Evolutionary conservation across 2,888 invertebrate species (phyloP).

Genomic region (Frankliniella fusca): DNA sequence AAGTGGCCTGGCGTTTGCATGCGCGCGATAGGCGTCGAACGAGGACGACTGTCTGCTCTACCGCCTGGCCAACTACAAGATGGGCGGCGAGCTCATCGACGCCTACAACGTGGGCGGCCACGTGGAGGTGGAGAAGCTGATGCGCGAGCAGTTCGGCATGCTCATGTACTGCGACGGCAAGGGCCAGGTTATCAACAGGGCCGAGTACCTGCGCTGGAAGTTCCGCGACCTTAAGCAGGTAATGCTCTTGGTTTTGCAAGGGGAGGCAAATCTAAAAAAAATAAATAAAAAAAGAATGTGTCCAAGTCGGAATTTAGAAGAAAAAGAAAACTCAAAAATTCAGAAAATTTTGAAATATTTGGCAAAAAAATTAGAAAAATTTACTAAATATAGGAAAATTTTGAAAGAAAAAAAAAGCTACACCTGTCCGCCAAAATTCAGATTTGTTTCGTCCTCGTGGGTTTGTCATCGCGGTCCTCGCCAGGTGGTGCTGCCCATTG

Average conservation of each 20-base stretch:
- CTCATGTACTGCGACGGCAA: constrained; percentile 84
- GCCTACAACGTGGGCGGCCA: constrained; percentile 82
- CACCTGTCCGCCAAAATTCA: no score
- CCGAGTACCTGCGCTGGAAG: constrained; percentile 86
- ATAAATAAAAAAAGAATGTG: no score
- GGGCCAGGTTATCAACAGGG: constrained; percentile 78
- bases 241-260: no score
- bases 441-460: no score
- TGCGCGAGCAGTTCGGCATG: constrained; percentile 79
- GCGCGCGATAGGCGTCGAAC: constrained; percentile 56
- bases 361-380: no score
- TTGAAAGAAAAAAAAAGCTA: no score
- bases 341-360: no score
- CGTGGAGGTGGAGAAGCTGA: constrained; percentile 74
- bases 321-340: no score
- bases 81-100: constrained; percentile 84
- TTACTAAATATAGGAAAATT: no score
- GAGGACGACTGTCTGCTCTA: constrained; percentile 84
- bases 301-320: background rate
- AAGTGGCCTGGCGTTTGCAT: background rate
- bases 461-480: background rate
- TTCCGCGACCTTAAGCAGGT: constrained; percentile 79
- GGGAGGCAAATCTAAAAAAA: no score
- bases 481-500: constrained; percentile 76
- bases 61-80: constrained; percentile 81